Evolutionary conservation across 2,797 vertebrate genomes (phyloP), one percentile per base, ranked within the genome.

Genomic region (Scyliorhinus canicula): DNA sequence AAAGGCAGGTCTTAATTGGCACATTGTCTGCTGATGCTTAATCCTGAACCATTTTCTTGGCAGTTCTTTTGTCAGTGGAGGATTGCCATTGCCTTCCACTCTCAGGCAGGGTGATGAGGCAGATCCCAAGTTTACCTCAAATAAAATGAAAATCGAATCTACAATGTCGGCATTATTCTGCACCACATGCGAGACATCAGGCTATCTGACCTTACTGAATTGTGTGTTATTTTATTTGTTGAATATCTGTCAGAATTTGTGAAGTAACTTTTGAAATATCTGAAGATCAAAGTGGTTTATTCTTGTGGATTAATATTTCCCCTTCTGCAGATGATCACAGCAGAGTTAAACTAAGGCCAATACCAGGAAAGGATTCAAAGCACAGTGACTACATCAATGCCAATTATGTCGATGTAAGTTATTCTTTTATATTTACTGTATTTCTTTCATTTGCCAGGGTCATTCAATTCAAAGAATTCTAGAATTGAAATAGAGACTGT

Each of bases 381-480:
- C 99, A 99, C 97, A 99, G 98, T 44, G 99, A 99, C 97, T 99
- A 99, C 97, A 99, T 99, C 97, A 99, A 99, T 84, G 99, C 98
- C 96, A 99, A 99, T 98, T 99, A 99, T 94, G 98, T 99, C 0
- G 99, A 99, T 96, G 99, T 99, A 97, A 98, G 99, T 98, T 95
- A 63, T 69, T 65, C 47, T 86, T 57, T 82, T 85, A 55, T 65
- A 55, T 63, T 31, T 74, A n/a, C 26, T 55, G 31, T 67, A 86
- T 95, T 90, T 85, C 44, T 26, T 4, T 60, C 55, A 44, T 79
- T 77, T 77, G 67, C 84, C 84, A 77, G 60, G 57, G 24, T 95
- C 67, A 44, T 40, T 90, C 86, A n/a, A 77, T 95, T 95, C 35
- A 95, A 74, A 55, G 94, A 95, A 47, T 71, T 95, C 69, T 67